Percentiles rank a stretch among this genome's conserved stretches.
Conservation (phyloP, 2,888 invertebrate genomes). For the Cerastoderma edule region DNA sequence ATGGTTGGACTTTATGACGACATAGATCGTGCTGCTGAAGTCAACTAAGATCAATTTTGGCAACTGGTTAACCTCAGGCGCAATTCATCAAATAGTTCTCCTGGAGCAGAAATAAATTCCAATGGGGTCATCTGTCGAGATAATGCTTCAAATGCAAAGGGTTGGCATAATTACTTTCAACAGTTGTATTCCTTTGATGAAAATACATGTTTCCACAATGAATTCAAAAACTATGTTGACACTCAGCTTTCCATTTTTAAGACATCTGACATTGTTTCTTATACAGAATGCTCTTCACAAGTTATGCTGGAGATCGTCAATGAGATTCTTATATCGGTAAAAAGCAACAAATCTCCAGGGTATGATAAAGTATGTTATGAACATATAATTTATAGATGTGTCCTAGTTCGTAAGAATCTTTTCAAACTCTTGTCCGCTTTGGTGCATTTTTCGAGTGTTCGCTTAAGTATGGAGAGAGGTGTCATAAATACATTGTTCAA, state of each 20-base stretch:
- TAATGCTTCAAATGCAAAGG: not conserved
- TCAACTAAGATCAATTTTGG: slow-evolving; percentile 2
- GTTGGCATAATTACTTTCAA: slow-evolving; percentile 21
- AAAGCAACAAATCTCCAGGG: slow-evolving; percentile 17
- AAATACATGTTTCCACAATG: slow-evolving; percentile 1
- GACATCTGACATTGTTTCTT: not conserved
- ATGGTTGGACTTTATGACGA: not conserved
- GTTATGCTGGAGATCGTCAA: not conserved
- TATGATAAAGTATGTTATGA: not conserved
- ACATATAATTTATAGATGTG: not conserved
- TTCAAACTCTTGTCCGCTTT: not conserved
- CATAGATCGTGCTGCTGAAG: slow-evolving; percentile 7
- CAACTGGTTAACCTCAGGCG: slow-evolving; percentile 3
- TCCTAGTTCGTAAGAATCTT: too few relatives aligned
- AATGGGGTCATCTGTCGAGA: slow-evolving; percentile 10
- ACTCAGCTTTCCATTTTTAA: not conserved
- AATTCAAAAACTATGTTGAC: not conserved
- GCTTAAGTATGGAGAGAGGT: slow-evolving; percentile 1
- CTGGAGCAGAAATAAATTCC: slow-evolving; percentile 14
- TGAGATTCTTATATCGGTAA: not conserved
- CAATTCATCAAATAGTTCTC: not conserved
- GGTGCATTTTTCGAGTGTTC: not conserved
- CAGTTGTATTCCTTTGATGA: slow-evolving; percentile 11
- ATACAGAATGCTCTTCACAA: not conserved
- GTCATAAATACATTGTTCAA: slow-evolving; percentile 9